Conservation (phyloP, 2,113 vertebrate genomes). For the Suncus etruscus region DNA sequence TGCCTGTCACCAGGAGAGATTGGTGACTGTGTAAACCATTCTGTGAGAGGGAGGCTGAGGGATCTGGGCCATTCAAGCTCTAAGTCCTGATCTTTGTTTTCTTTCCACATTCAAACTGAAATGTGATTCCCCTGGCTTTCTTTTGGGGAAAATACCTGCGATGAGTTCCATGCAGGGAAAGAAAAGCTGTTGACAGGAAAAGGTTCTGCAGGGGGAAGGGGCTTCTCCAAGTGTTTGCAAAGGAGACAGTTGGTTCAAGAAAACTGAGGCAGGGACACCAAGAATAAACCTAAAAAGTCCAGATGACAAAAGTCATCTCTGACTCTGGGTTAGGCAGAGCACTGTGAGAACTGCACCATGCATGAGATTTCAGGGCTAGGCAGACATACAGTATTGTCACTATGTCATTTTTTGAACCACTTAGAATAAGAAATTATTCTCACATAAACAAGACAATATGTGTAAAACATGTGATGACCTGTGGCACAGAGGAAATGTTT, state of each 20-base stretch:
- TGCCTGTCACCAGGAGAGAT: constrained; percentile 68
- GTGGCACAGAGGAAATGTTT: not conserved
- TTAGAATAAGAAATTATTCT: constrained; percentile 24
- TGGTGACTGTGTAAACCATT: constrained; percentile 65
- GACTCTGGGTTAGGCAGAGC: not conserved
- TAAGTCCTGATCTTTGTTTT: constrained; percentile 76
- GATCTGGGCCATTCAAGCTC: constrained; percentile 72
- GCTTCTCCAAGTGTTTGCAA: constrained; percentile 64
- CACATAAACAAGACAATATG: not conserved
- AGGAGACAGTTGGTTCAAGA: constrained; percentile 64
- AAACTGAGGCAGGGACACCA: constrained; percentile 52
- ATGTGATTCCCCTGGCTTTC: constrained; percentile 79
- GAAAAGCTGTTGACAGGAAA: constrained; percentile 81
- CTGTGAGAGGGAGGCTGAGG: constrained; percentile 55
- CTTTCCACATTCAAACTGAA: constrained; percentile 79
- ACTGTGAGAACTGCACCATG: not conserved
- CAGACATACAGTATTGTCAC: not conserved
- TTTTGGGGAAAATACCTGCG: constrained; percentile 78
- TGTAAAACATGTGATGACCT: not conserved
- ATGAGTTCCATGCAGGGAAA: constrained; percentile 69
- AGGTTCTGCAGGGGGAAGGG: constrained; percentile 63
- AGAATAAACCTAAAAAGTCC: constrained; percentile 35
- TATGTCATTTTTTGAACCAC: not conserved
- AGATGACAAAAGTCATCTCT: constrained; percentile 40
- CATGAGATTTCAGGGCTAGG: not conserved